These are phyloP conservation scores for Phyllotreta cruciferae DNA, from an alignment of 2,888 invertebrate species.

Conservation along the genomic window DNA sequence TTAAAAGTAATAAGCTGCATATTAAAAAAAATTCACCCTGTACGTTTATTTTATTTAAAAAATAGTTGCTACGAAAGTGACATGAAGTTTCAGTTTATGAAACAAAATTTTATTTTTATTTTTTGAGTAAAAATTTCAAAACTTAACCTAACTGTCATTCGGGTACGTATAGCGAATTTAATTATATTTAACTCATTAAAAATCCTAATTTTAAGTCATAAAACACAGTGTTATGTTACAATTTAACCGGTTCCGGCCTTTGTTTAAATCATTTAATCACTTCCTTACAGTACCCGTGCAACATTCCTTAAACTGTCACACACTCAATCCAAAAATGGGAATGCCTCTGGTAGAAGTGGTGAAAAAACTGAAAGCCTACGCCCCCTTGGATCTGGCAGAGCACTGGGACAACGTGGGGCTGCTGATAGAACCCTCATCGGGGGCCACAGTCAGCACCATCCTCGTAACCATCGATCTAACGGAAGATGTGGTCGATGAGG, in stretches of 20 bases:
- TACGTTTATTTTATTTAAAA: too few relatives aligned
- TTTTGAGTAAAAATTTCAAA: constrained; percentile 3
- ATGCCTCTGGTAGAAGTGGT: constrained; percentile 50
- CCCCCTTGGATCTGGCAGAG: constrained; percentile 76
- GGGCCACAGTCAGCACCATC: constrained; percentile 67
- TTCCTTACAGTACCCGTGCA: constrained; percentile 7
- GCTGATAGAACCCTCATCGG: constrained; percentile 76
- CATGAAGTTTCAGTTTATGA: too few relatives aligned
- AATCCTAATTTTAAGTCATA: neutral
- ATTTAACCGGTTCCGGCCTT: constrained; percentile 1
- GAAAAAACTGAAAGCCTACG: constrained; percentile 70
- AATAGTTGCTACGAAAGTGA: too few relatives aligned
- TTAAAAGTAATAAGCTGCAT: too few relatives aligned
- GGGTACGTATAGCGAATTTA: neutral
- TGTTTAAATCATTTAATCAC: constrained; percentile 1
- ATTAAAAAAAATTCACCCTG: too few relatives aligned
- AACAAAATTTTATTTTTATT: too few relatives aligned
- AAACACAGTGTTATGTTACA: neutral
- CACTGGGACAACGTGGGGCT: constrained; percentile 96
- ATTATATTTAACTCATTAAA: neutral
- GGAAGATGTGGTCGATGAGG: constrained; percentile 85
- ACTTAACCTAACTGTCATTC: constrained; percentile 12
- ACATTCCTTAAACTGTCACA: constrained; percentile 7
- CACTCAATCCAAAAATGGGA: constrained; percentile 27
- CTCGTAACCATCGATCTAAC: constrained; percentile 93